These are phyloP conservation scores for Torymus tubicola DNA, from an alignment of 2,888 invertebrate species.

Conservation along the genomic window DNA sequence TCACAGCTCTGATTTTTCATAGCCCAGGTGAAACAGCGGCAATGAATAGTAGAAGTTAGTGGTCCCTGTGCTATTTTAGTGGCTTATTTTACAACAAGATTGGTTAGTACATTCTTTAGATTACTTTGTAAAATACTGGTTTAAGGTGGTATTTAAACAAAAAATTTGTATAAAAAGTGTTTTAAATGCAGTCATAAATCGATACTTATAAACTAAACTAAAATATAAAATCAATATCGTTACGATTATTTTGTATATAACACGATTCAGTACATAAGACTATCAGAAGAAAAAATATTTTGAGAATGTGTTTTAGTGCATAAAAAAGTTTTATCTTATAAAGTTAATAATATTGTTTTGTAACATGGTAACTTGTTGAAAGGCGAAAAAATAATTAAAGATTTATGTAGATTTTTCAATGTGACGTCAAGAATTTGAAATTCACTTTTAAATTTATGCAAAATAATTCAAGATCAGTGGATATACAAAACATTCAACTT, in stretches of 20 bases:
- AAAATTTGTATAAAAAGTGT: neutral
- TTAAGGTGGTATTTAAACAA: neutral
- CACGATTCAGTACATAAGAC: neutral
- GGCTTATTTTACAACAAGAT: too few species aligned
- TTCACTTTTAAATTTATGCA: too few species aligned
- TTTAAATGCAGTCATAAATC: slow-evolving; percentile 31
- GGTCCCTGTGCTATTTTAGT: slow-evolving; percentile 6
- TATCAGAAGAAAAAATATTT: neutral
- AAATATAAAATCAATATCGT: neutral
- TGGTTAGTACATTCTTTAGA: slow-evolving; percentile 9
- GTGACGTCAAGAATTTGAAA: too few species aligned
- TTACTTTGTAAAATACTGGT: slow-evolving; percentile 23
- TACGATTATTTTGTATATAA: slow-evolving; percentile 3
- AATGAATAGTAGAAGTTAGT: slow-evolving; percentile 33
- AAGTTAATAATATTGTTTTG: too few species aligned
- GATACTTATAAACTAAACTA: slow-evolving; percentile 9
- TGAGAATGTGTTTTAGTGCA: neutral
- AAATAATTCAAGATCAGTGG: too few species aligned
- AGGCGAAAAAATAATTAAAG: too few species aligned
- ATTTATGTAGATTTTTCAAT: too few species aligned
- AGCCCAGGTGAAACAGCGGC: slow-evolving; percentile 32
- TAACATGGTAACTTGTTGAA: too few species aligned
- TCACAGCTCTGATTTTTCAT: slow-evolving; percentile 55
- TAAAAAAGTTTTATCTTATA: neutral
- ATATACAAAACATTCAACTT: too few species aligned